Evolutionary conservation across 2,888 invertebrate genomes (phyloP), one percentile per base, ranked within the genome.

Genomic region (Cheilosia urbana): DNA sequence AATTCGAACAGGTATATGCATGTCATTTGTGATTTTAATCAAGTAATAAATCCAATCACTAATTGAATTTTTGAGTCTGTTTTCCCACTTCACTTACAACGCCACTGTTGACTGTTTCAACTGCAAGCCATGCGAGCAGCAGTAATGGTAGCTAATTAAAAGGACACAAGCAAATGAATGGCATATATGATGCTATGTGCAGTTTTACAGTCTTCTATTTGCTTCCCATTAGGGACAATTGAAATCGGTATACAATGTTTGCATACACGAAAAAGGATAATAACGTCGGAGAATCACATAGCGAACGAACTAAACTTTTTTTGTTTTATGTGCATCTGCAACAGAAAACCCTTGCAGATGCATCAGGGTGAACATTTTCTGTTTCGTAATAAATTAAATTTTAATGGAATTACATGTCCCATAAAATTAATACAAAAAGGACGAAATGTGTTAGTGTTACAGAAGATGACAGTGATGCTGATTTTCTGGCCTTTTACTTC

Each of bases 321-420:
- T 37, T 13, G 11, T 13, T 37, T 4, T 9, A 15, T 21, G 9
- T 21, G 27, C 13, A 42, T 19, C n/a, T 42, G 27, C 24, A 42
- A 21, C 37, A 66, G n/a, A 40, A 49, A 24, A 27, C 5, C 19
- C 55, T n/a, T 45, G 1, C 19, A 30, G n/a, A 37, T 13, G 13
- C 37, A 37, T 37, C 15, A 65, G 27, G 45, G 34, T 62, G 53
- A 40, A 65, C 34, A 55, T 13, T 34, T n/a, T 30, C 27, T 40
- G 21, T 47, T 57, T 57, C 40, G 24, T 40, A 58, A 66, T 57
- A 34, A 75, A 27, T 60, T 58, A 53, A 11, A 62, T 45, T 68
- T 69, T 62, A 62, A 60, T 68, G 47, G 68, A 77, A 37, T 60
- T 40, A 58, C 58, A 49, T 51, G 19, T 30, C 15, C 19, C 66